Evolutionary conservation across 2,113 vertebrate species (phyloP).

Genomic region (Perognathus longimembris): DNA sequence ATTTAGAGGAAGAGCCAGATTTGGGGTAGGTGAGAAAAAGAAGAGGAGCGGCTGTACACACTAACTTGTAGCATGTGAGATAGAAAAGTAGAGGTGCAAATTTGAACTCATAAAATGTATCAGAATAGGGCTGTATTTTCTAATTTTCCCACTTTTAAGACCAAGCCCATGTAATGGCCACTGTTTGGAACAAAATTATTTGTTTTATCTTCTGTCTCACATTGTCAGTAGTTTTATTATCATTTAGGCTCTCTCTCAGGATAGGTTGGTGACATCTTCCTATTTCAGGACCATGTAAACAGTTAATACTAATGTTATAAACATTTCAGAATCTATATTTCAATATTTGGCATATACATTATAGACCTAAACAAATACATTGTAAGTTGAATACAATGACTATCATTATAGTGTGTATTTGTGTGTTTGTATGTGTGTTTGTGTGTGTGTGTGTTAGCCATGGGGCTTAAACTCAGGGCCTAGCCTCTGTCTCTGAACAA

Average conservation of each 20-base stretch:
- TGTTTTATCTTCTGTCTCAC: constrained; percentile 24
- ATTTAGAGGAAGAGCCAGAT: constrained; percentile 28
- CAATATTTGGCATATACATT: background rate
- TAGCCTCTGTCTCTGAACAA: no score
- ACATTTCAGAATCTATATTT: constrained; percentile 1
- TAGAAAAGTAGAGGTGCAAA: background rate
- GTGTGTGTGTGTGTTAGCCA: no score
- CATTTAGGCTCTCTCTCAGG: background rate
- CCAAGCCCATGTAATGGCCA: background rate
- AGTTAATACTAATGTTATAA: background rate
- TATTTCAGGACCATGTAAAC: background rate
- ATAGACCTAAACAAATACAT: constrained; percentile 30
- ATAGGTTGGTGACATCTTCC: background rate
- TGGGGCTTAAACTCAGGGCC: no score
- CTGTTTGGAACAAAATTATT: background rate
- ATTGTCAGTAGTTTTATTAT: background rate
- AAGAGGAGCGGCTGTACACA: background rate
- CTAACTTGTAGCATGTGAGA: background rate
- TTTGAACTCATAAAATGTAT: background rate
- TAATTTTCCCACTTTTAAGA: background rate
- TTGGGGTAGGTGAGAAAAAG: background rate
- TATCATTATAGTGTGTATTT: no score
- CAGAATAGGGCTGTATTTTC: background rate
- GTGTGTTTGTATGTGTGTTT: no score
- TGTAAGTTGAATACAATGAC: constrained; percentile 8